Evolutionary conservation across 2,797 vertebrate genomes (phyloP).

Genomic region (Gymnodraco acuticeps): DNA sequence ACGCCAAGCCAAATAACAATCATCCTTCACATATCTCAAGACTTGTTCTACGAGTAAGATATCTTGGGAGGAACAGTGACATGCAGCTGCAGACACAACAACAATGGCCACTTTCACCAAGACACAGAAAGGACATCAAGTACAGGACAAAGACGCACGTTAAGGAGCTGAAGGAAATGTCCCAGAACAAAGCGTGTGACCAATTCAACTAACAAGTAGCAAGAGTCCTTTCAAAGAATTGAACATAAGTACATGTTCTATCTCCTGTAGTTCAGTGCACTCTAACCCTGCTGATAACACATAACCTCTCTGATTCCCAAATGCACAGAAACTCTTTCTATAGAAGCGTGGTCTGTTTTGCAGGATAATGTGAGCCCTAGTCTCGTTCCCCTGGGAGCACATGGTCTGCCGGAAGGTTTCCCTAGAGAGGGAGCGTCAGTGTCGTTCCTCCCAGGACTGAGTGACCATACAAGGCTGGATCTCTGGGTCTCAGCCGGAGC

Average conservation of each 20-base stretch:
- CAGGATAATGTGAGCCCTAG: conserved; percentile 2
- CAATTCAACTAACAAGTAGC: too few species aligned
- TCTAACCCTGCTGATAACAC: not conserved
- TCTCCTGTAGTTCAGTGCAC: not conserved
- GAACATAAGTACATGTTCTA: not conserved
- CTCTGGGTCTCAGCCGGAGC: conserved; percentile 27
- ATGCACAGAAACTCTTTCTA: not conserved
- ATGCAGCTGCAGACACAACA: conserved; percentile 33
- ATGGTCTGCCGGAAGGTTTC: conserved; percentile 37
- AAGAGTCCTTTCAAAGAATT: not conserved
- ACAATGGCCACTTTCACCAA: conserved; percentile 51
- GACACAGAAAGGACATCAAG: conserved; percentile 37
- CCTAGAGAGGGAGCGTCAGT: conserved; percentile 63
- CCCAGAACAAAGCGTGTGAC: not conserved
- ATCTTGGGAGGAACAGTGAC: not conserved
- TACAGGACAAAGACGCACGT: not conserved
- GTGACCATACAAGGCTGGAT: conserved; percentile 79
- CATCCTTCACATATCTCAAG: conserved; percentile 22
- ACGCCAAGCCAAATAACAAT: not conserved
- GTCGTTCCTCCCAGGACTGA: conserved; percentile 48
- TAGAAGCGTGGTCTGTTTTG: not conserved
- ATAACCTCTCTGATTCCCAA: too few species aligned
- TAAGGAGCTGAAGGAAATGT: conserved; percentile 11
- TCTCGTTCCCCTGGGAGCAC: conserved; percentile 21
- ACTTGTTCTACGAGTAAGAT: conserved; percentile 1